Percentiles rank a stretch among this genome's conserved stretches.
These are phyloP conservation scores for Tenrec ecaudatus DNA, from an alignment of 2,113 vertebrate genomes.

Conservation along the genomic window DNA sequence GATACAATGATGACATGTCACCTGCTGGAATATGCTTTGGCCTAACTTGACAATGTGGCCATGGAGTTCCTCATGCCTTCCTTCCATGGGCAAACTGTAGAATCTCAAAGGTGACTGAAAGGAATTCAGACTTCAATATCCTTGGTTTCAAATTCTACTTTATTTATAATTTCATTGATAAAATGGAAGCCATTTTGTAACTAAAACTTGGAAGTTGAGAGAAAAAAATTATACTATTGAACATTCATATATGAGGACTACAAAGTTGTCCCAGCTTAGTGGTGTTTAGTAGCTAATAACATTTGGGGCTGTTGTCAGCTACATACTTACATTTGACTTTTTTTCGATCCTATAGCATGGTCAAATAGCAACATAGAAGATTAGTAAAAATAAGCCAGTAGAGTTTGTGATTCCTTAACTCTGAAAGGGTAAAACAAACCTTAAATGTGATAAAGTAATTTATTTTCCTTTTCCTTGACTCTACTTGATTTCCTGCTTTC, in stretches of 20 bases:
- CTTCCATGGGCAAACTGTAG: slow-evolving; percentile 21
- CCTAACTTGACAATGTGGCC: slow-evolving; percentile 58
- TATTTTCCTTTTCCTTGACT: background rate
- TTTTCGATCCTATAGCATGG: slow-evolving; percentile 18
- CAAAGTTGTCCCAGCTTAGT: slow-evolving; percentile 61
- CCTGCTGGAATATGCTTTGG: slow-evolving; percentile 54
- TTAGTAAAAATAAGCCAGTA: slow-evolving; percentile 5
- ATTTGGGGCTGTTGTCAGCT: slow-evolving; percentile 49
- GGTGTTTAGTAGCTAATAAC: background rate
- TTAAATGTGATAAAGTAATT: background rate
- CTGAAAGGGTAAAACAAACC: background rate
- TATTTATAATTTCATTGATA: slow-evolving; percentile 59
- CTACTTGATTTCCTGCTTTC: background rate
- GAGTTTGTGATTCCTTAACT: background rate
- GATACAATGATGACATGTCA: slow-evolving; percentile 23
- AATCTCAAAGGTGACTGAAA: slow-evolving; percentile 70
- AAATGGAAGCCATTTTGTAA: slow-evolving; percentile 61
- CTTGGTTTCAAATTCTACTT: slow-evolving; percentile 19
- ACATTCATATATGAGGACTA: slow-evolving; percentile 69
- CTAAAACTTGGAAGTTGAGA: slow-evolving; percentile 53
- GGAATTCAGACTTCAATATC: slow-evolving; percentile 44
- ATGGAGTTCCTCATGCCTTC: slow-evolving; percentile 38
- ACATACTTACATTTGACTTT: slow-evolving; percentile 23
- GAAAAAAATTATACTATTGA: slow-evolving; percentile 70
- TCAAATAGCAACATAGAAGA: slow-evolving; percentile 39